Percentiles rank a stretch among this genome's conserved stretches.
These are phyloP conservation scores for Hedychridium roseum DNA, from an alignment of 2,888 invertebrate genomes.

Conservation along the genomic window DNA sequence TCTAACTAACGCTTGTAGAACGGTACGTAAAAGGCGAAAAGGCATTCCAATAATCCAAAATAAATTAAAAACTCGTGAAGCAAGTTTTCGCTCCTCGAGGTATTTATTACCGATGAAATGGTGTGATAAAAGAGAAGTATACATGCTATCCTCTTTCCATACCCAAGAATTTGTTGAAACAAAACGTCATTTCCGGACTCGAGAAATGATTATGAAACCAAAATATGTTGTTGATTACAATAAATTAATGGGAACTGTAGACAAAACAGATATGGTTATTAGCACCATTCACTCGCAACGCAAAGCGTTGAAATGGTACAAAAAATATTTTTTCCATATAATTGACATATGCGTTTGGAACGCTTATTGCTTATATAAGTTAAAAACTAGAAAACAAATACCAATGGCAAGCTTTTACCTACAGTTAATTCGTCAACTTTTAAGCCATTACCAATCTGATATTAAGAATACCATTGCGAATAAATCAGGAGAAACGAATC, in stretches of 20 bases:
- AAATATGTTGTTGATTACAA: slow-evolving; percentile 22
- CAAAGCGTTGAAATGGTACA: too few species aligned
- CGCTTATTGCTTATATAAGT: too few species aligned
- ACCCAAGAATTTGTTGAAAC: slow-evolving; percentile 5
- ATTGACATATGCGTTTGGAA: too few species aligned
- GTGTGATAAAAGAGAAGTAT: too few species aligned
- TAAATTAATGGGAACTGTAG: slow-evolving; percentile 36
- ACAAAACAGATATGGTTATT: slow-evolving; percentile 39
- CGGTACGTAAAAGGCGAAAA: too few species aligned
- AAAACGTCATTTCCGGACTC: slow-evolving; percentile 9
- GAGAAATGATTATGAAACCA: slow-evolving; percentile 10
- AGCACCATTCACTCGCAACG: too few species aligned
- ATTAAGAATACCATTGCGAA: slow-evolving; percentile 4
- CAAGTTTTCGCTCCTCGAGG: too few species aligned
- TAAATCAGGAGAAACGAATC: slow-evolving; percentile 9
- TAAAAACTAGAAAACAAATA: slow-evolving; percentile 8
- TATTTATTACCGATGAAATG: too few species aligned
- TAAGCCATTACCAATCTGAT: slow-evolving; percentile 2
- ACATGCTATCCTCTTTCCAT: too few species aligned
- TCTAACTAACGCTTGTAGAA: too few species aligned
- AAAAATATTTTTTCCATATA: too few species aligned
- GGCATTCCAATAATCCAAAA: slow-evolving; percentile 6
- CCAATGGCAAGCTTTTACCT: slow-evolving; percentile 13
- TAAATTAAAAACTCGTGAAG: too few species aligned
- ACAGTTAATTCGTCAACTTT: slow-evolving; percentile 15